A percentile compares a stretch with the other conserved stretches of the same genome.
Evolutionary conservation across 2,113 vertebrate genomes (phyloP).

Genomic region (Notechis scutatus): DNA sequence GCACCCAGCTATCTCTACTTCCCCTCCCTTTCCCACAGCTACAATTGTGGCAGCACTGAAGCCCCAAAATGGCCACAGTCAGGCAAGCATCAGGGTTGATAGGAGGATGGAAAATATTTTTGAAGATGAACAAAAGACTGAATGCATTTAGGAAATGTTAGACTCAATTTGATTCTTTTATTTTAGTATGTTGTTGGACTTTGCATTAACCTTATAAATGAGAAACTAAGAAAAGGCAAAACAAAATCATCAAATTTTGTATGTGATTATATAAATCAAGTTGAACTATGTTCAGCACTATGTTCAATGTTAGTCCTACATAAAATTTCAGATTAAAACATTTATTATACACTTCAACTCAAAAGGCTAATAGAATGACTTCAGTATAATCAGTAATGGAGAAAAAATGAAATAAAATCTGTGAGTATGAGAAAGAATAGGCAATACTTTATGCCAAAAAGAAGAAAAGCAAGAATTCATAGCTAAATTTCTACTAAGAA

Average conservation of each 20-base stretch:
- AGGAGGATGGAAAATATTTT: slow-evolving; percentile 11
- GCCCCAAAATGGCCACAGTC: too few relatives aligned
- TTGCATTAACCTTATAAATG: not conserved
- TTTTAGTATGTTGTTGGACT: not conserved
- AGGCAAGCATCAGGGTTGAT: too few relatives aligned
- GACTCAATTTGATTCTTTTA: not conserved
- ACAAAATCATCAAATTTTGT: not conserved
- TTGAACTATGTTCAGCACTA: not conserved
- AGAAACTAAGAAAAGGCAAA: not conserved
- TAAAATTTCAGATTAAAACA: not conserved
- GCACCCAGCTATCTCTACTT: too few relatives aligned
- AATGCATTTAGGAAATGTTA: not conserved
- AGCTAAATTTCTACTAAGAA: too few relatives aligned
- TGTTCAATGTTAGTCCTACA: not conserved
- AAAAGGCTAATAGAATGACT: not conserved
- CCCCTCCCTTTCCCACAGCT: too few relatives aligned
- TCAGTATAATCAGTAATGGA: not conserved
- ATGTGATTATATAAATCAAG: not conserved
- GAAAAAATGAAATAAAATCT: not conserved
- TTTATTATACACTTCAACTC: not conserved
- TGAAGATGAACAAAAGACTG: slow-evolving; percentile 3
- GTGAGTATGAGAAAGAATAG: not conserved
- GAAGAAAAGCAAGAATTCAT: too few relatives aligned
- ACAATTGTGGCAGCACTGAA: too few relatives aligned
- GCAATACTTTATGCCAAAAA: too few relatives aligned